Base-by-base conservation (phyloP, 2,113 vertebrate genomes). In the Phocoena phocoena region DNA sequence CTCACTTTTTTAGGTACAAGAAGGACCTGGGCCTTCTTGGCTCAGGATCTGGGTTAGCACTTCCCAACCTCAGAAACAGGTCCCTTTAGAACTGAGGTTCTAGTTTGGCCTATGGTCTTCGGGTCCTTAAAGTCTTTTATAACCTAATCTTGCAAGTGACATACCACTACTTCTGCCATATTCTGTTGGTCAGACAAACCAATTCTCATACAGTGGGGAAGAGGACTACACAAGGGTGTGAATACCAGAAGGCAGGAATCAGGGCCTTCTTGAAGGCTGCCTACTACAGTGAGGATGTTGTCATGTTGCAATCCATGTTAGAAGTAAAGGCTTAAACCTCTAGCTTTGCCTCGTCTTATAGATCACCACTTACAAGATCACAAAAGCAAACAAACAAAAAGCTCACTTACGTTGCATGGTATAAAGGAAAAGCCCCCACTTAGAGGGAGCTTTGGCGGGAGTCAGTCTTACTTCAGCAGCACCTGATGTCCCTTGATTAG, bases 131-230 rank as follows among this genome's bases (percentile, higher is more conserved):
- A 82, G 60, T 94, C 20, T 95, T 93, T 96, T 63, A 89, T 71
- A 95, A 79, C 38, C n/a, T 96, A 88, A 88, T 68, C 18, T 93
- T 96, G 33, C n/a, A 79, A 90, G 31, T 36, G 63, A 31, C 4
- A 44, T 50, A 70, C 14, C 38, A 81, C 87, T 91, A 70, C n/a
- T 36, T 91, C 63, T 70, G 50, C 33, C 50, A 68, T 38, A 74
- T 58, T 93, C 62, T 93, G 36, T 68, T 93, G n/a, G 14, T 80
- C 33, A 73, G 70, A 76, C 8, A 95, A 9, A 77, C 20, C 18
- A 84, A 28, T 13, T 80, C 26, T 71, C 33, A 5, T 25, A 88
- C 23, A 82, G 44, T 1, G 0, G 81, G 23, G 41, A 26, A 90
- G 13, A 88, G 38, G 70, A 77, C 76, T 67, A 65, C 36, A 76